Conservation (phyloP, 2,797 vertebrate species). For the Darevskia nairensis region DNA sequence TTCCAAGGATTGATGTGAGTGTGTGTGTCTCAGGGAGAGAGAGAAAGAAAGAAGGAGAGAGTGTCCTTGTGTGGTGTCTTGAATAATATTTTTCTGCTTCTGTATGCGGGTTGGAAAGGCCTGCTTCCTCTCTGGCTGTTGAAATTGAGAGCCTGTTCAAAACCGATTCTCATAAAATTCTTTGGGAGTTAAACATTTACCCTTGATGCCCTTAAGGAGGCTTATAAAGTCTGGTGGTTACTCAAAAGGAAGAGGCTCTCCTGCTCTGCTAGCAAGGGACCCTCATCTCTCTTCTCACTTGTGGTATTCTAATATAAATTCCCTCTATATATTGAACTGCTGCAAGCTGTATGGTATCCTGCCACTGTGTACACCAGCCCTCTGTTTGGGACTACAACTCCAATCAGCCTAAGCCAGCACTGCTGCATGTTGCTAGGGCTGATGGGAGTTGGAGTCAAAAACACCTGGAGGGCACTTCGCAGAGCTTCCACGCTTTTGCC, state of each 20-base stretch:
- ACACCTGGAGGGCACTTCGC: too few species aligned
- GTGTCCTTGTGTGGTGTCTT: slow-evolving; percentile 31
- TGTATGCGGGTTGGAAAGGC: not conserved
- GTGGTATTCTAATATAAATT: not conserved
- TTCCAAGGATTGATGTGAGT: not conserved
- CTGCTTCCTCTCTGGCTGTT: accelerated
- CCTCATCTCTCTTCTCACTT: not conserved
- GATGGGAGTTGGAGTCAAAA: too few species aligned
- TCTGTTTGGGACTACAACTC: not conserved
- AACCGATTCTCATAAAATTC: accelerated
- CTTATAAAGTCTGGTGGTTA: not conserved
- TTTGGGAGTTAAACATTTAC: slow-evolving; percentile 40
- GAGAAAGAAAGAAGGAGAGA: not conserved
- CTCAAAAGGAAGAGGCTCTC: not conserved
- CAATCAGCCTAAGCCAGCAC: too few species aligned
- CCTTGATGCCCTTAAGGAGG: not conserved
- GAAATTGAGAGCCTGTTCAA: not conserved
- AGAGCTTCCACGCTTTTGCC: not conserved
- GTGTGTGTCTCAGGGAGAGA: not conserved
- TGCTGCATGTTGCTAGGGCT: too few species aligned
- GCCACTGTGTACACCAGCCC: too few species aligned
- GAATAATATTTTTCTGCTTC: not conserved
- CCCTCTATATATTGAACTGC: not conserved
- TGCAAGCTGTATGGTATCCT: too few species aligned
- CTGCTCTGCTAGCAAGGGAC: not conserved